Evolutionary conservation across 1,140 invertebrate genomes (phyloP), one percentile per base, ranked within the genome.

Genomic region (Hypothenemus hampei): DNA sequence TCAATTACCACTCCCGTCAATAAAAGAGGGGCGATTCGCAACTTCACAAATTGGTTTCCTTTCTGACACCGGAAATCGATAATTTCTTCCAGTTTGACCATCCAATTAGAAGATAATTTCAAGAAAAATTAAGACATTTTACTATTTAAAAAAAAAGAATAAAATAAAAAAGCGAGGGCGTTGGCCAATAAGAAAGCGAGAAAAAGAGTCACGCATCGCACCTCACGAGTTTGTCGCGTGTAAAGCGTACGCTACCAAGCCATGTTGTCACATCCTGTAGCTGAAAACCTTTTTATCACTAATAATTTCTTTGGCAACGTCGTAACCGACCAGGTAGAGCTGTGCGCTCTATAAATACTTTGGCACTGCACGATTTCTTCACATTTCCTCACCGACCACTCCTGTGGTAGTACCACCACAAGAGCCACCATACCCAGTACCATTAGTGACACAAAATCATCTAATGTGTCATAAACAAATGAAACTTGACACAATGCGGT

Each of bases 401-500:
- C 23, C 23, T 22, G 54, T 44, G 26, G 40, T 43, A 43, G 11
- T 37, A 18, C 20, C 24, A 26, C 18, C 13, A 47, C 45, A 35
- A 43, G 19, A 19, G 35, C 23, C 18, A 44, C 21, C 7, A 20
- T n/a, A 44, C 35, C 7, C 35, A 15, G n/a, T 16, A 6, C 16
- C 16, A 31, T 13, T 13, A n/a, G 15, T 37, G n/a, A 23, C n/a
- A n/a, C n/a, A n/a, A n/a, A n/a, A n/a, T n/a, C n/a, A n/a, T n/a
- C n/a, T 10, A 41, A 65, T 66, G 65, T 64, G 65, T 54, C 37
- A 58, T 33, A 47, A 56, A 46, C 61, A 58, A 51, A 60, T 46
- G 19, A 19, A 50, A 37, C 11, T 46, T 21, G 60, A 64, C 13
- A 64, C 36, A 45, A 36, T 16, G 8, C 63, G 52, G 45, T 60